Conservation (phyloP, 2,888 invertebrate species). For the Lasioglossum figueresi region DNA sequence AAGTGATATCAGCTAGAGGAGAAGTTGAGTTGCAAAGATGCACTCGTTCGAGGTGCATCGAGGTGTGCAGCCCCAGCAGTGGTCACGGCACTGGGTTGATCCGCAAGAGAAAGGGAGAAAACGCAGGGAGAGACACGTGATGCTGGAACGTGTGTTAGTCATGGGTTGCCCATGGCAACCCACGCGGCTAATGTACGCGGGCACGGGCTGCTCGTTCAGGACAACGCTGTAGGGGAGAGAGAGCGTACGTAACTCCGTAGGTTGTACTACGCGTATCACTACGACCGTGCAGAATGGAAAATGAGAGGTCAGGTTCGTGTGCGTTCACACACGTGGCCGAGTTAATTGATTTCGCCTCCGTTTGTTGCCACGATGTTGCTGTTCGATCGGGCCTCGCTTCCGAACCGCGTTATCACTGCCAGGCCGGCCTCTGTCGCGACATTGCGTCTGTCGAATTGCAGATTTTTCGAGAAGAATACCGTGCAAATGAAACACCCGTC, state of each 20-base stretch:
- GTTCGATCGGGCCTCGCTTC: constrained; percentile 67
- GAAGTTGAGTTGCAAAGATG: neutral
- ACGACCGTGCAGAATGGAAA: constrained; percentile 49
- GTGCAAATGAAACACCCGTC: constrained; percentile 13
- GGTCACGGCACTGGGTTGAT: constrained; percentile 51
- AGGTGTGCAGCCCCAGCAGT: constrained; percentile 22
- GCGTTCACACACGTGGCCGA: constrained; percentile 65
- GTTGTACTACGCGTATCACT: constrained; percentile 58
- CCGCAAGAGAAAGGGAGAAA: constrained; percentile 54
- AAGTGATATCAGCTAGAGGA: neutral
- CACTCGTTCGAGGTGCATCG: neutral
- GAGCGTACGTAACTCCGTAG: constrained; percentile 49
- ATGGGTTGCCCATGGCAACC: constrained; percentile 81
- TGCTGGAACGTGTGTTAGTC: constrained; percentile 75
- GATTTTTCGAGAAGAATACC: constrained; percentile 13
- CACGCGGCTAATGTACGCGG: constrained; percentile 74
- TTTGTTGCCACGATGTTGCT: constrained; percentile 70
- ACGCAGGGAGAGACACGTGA: constrained; percentile 64
- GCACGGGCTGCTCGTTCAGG: constrained; percentile 63
- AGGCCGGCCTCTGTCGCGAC: constrained; percentile 35
- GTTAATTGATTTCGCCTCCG: constrained; percentile 81
- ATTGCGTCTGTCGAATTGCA: constrained; percentile 19
- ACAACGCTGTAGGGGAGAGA: constrained; percentile 33
- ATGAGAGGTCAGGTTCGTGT: constrained; percentile 60
- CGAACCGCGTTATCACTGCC: constrained; percentile 63